Percentiles rank a stretch among this genome's conserved stretches.
Evolutionary conservation across 2,113 vertebrate species (phyloP).

Genomic region (Strigops habroptila): DNA sequence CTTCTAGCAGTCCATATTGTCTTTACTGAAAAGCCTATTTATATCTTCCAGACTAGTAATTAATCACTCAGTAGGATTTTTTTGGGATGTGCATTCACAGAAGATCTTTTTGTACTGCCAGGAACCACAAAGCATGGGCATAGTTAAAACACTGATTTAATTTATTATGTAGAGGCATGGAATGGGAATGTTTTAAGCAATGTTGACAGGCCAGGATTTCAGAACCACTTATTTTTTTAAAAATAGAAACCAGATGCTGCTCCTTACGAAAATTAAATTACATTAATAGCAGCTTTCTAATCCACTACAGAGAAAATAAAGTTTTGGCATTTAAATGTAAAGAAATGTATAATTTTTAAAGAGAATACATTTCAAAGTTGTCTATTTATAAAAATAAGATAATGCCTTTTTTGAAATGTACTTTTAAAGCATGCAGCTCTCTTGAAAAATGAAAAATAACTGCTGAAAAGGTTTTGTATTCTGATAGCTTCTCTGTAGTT

Average conservation of each 20-base stretch:
- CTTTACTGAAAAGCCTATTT: slow-evolving; percentile 80
- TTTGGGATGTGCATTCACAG: slow-evolving; percentile 69
- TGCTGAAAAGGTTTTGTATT: slow-evolving; percentile 40
- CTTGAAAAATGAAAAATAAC: slow-evolving; percentile 55
- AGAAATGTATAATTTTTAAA: slow-evolving; percentile 64
- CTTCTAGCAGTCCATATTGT: slow-evolving; percentile 73
- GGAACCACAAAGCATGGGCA: slow-evolving; percentile 78
- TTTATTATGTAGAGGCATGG: slow-evolving; percentile 74
- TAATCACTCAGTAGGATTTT: slow-evolving; percentile 80
- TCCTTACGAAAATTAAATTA: slow-evolving; percentile 69
- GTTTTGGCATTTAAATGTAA: slow-evolving; percentile 74
- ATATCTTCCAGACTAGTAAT: slow-evolving; percentile 86
- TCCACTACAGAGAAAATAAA: slow-evolving; percentile 65
- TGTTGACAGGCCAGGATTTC: slow-evolving; percentile 73
- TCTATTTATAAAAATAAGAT: slow-evolving; percentile 62
- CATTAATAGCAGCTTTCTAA: slow-evolving; percentile 73
- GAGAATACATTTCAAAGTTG: slow-evolving; percentile 68
- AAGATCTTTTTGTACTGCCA: slow-evolving; percentile 80
- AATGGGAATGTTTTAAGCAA: slow-evolving; percentile 73
- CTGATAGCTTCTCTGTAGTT: slow-evolving; percentile 44
- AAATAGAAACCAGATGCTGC: slow-evolving; percentile 74
- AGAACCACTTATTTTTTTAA: slow-evolving; percentile 64
- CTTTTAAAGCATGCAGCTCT: slow-evolving; percentile 22
- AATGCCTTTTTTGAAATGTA: slow-evolving; percentile 42
- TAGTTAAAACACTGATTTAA: slow-evolving; percentile 84